Percentiles rank a stretch among this genome's conserved stretches.
phyloP scores from a whole-genome alignment of 37 sponge, comb jelly and placozoan genomes.

The Oopsacas minuta region DNA sequence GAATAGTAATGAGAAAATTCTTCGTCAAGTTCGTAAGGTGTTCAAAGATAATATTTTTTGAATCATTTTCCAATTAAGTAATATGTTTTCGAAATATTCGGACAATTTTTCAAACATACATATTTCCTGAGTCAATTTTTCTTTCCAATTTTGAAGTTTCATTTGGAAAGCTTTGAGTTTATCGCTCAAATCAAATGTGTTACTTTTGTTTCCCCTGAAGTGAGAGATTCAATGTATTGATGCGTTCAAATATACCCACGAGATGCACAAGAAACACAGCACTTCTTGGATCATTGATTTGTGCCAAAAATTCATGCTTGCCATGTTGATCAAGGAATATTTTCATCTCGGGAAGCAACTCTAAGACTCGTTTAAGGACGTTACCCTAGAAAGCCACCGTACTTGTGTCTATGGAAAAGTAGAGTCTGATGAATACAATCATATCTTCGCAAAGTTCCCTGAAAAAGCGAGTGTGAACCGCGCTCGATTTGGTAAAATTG shows the following conservation, averaged over 20 bases:
- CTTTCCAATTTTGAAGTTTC: conserved; percentile 10
- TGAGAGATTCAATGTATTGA: conserved; percentile 16
- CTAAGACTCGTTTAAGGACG: conserved; percentile 19
- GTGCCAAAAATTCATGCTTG: conserved; percentile 12
- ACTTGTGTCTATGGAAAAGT: conserved; percentile 6
- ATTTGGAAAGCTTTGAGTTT: conserved; percentile 20
- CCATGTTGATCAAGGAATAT: conserved; percentile 18
- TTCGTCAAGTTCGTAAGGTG: neutral
- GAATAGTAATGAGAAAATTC: neutral
- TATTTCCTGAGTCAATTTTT: conserved; percentile 4
- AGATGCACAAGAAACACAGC: conserved; percentile 14
- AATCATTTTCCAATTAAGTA: neutral
- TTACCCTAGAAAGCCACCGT: conserved; percentile 17
- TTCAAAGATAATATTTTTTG: neutral
- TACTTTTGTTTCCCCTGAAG: conserved; percentile 17
- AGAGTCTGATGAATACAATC: conserved; percentile 5
- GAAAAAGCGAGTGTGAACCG: conserved; percentile 11
- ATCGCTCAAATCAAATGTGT: neutral
- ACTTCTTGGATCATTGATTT: neutral
- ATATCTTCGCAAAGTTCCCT: neutral
- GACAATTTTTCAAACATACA: conserved; percentile 5
- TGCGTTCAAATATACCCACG: conserved; percentile 17
- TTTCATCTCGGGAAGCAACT: conserved; percentile 19
- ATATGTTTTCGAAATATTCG: neutral
- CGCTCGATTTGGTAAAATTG: neutral